Percentiles rank a stretch among this genome's conserved stretches.
Evolutionary conservation across 2,113 vertebrate genomes (phyloP).

Genomic region (Sinocyclocheilus anophthalmus): DNA sequence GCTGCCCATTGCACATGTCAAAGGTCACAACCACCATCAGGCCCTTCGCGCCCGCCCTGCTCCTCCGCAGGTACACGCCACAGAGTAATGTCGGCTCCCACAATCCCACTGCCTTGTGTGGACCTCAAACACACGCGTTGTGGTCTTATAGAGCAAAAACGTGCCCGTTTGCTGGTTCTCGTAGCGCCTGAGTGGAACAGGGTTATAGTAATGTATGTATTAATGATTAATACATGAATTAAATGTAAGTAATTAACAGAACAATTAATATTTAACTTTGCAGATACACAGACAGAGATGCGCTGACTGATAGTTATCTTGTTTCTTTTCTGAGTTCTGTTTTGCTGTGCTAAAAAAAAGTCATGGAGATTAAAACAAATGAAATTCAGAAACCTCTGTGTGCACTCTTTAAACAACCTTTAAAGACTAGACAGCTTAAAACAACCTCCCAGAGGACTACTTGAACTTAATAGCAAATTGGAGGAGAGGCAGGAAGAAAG

Average conservation of each 20-base stretch:
- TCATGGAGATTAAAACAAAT: not conserved
- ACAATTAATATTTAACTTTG: too few relatives aligned
- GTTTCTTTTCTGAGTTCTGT: not conserved
- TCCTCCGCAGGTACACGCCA: slow-evolving; percentile 77
- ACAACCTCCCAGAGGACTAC: slow-evolving; percentile 2
- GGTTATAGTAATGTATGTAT: not conserved
- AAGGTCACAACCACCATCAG: slow-evolving; percentile 70
- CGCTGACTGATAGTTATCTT: not conserved
- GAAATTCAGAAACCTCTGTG: slow-evolving; percentile 5
- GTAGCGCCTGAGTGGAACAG: slow-evolving; percentile 65
- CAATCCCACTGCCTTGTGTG: slow-evolving; percentile 80
- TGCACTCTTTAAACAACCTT: slow-evolving; percentile 29
- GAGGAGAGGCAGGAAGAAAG: not conserved
- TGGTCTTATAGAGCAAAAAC: slow-evolving; percentile 77
- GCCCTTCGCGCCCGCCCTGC: too few relatives aligned
- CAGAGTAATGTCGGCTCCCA: slow-evolving; percentile 65
- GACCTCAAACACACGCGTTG: slow-evolving; percentile 70
- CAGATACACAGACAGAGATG: not conserved
- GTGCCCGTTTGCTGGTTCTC: slow-evolving; percentile 77
- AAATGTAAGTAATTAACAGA: too few relatives aligned
- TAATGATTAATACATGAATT: too few relatives aligned
- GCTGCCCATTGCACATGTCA: slow-evolving; percentile 78
- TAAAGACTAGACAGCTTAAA: slow-evolving; percentile 20
- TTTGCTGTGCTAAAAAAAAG: not conserved
- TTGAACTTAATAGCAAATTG: slow-evolving; percentile 25